Evolutionary conservation across 2,888 invertebrate genomes (phyloP), one percentile per base, ranked within the genome.

Genomic region (Serrognathus titanus): DNA sequence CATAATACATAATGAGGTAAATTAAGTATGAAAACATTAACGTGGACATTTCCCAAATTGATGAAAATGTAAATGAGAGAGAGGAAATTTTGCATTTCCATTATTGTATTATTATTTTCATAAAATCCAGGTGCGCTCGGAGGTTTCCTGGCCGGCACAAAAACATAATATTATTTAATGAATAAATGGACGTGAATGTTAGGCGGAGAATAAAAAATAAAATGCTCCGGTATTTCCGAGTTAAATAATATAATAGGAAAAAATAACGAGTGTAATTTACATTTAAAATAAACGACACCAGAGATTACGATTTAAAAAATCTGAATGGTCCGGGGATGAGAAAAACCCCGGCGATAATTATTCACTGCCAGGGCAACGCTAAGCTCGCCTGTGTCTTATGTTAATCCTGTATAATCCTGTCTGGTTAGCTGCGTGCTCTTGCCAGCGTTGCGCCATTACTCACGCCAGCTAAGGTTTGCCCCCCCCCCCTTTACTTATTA

Each of bases 311-410:
- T 68, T 68, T 64, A 63, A 58, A 55, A 51, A 48, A 52, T 47
- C 57, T 46, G 46, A 47, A 48, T 53, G 48, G 46, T 40, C 37
- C 48, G 55, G 55, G 40, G 47, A 47, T 40, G 46, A 16, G 51
- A 51, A 53, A 53, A 49, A 38, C 48, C 50, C 51, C 35, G 16
- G 47, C 24, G 53, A 62, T 63, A 76, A 77, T 77, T 76, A 77
- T 73, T 77, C 77, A 77, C 71, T 76, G 76, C 77, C 77, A 75
- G 63, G 68, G 71, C 70, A 72, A 74, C 71, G 73, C 70, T 75
- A 76, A 77, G 76, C 76, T 69, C 70, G 75, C 75, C 74, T 55
- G 76, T 76, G 76, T 76, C 77, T 77, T 77, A 76, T 76, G 76
- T 77, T 76, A 77, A 77, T 77, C 77, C 71, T 68, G 73, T 68